These are phyloP conservation scores for Drosophila bipectinata DNA, from an alignment of 1,140 invertebrate genomes.

Conservation along the genomic window DNA sequence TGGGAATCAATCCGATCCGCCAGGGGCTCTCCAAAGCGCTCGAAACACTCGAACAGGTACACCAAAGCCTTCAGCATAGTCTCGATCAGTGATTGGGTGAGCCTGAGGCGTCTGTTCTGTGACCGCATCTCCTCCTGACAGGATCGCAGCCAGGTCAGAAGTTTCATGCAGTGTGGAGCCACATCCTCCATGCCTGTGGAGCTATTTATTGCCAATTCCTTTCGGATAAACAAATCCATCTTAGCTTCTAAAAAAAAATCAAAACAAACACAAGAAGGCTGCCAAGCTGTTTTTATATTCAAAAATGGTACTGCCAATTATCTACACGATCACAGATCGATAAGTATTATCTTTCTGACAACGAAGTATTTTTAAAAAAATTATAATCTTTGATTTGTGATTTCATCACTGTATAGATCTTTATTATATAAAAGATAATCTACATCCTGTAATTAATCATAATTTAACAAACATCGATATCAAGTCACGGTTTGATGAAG, in stretches of 20 bases:
- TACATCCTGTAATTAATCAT: too few relatives aligned
- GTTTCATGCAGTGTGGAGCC: slow-evolving; percentile 35
- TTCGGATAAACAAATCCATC: slow-evolving; percentile 58
- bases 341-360: background rate
- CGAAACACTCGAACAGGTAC: slow-evolving; percentile 59
- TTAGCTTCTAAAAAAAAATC: background rate
- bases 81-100: slow-evolving; percentile 47
- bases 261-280: background rate
- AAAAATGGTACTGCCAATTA: background rate
- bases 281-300: background rate
- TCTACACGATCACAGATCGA: background rate
- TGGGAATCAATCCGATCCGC: slow-evolving; percentile 26
- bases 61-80: slow-evolving; percentile 57
- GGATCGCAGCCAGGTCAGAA: slow-evolving; percentile 51
- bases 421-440: too few relatives aligned
- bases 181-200: slow-evolving; percentile 49
- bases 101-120: slow-evolving; percentile 28
- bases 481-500: too few relatives aligned
- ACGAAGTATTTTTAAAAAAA: too few relatives aligned
- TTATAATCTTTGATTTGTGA: too few relatives aligned
- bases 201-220: slow-evolving; percentile 40
- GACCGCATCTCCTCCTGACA: slow-evolving; percentile 46
- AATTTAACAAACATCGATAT: too few relatives aligned
- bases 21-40: slow-evolving; percentile 39
- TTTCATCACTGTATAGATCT: too few relatives aligned